Evolutionary conservation across 2,888 invertebrate genomes (phyloP), one percentile per base, ranked within the genome.

Genomic region (Dynastes hyllus): DNA sequence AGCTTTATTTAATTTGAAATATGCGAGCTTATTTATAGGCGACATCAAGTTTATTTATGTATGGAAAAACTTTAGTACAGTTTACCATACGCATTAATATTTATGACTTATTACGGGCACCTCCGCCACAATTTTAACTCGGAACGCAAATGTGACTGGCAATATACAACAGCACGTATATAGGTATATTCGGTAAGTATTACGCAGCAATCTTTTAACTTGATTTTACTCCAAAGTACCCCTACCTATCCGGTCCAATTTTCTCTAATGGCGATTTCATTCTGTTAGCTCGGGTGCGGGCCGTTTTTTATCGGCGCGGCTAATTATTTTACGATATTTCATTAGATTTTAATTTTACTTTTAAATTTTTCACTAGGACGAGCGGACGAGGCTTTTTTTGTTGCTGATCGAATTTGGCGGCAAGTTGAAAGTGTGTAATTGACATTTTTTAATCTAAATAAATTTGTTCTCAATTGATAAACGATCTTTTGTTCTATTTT

Each of bases 11-110:
- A 63, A 63, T 63, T 63, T n/a, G 29, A 63, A 63, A 63, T 63
- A 63, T 29, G 63, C 63, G 63, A 13, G 63, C 13, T 67, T 67
- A 63, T 63, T 63, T 63, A 45, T 67, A 67, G 58, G 45, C 73
- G 40, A 69, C 69, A 29, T 69, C n/a, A 69, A 58, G 58, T 73
- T 73, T 58, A 73, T 73, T 73, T 73, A 73, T 73, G 73, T 73
- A 73, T 73, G 73, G 58, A 73, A 73, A 73, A 73, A 73, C 73
- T 73, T 73, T 71, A 55, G 55, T 58, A 55, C 71, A 40, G 45
- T 37, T 73, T 61, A 53, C 58, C 73, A 27, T 40, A 40, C 58
- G 58, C 73, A 73, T 73, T 73, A 73, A 73, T 73, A 73, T 73
- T 73, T 73, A 73, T 73, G 58, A 32, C 73, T 73, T 73, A 73